Percentiles rank a stretch among this genome's conserved stretches.
Conservation (phyloP, 2,113 vertebrate species). For the Gymnarchus niloticus region DNA sequence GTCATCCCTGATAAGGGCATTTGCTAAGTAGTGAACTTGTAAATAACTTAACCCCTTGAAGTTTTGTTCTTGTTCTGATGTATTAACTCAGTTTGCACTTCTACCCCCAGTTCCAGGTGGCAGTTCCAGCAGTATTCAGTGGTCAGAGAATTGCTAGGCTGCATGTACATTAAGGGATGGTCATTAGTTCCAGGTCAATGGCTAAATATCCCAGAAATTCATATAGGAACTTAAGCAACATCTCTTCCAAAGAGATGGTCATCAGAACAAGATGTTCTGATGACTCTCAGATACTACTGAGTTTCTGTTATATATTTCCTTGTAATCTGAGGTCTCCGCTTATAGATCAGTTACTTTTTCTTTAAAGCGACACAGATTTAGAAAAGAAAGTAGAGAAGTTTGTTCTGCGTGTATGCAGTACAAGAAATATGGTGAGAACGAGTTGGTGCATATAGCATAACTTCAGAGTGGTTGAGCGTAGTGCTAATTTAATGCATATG, state of each 20-base stretch:
- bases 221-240: neutral
- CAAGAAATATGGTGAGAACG: neutral
- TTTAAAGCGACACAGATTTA: neutral
- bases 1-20: neutral
- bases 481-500: no score
- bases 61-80: neutral
- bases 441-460: neutral
- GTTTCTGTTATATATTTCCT: neutral
- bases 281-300: neutral
- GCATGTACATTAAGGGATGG: neutral
- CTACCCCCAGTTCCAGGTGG: neutral
- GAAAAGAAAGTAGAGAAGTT: neutral
- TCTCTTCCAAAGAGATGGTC: neutral
- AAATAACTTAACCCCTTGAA: neutral
- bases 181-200: neutral
- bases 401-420: neutral
- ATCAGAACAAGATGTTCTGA: neutral
- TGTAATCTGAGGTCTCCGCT: neutral
- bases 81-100: neutral
- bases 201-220: neutral
- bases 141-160: neutral
- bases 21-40: neutral
- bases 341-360: no score
- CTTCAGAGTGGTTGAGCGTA: no score
- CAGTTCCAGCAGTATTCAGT: neutral